Evolutionary conservation across 2,113 vertebrate genomes (phyloP), one percentile per base, ranked within the genome.

Genomic region (Phylloscopus whistleri): DNA sequence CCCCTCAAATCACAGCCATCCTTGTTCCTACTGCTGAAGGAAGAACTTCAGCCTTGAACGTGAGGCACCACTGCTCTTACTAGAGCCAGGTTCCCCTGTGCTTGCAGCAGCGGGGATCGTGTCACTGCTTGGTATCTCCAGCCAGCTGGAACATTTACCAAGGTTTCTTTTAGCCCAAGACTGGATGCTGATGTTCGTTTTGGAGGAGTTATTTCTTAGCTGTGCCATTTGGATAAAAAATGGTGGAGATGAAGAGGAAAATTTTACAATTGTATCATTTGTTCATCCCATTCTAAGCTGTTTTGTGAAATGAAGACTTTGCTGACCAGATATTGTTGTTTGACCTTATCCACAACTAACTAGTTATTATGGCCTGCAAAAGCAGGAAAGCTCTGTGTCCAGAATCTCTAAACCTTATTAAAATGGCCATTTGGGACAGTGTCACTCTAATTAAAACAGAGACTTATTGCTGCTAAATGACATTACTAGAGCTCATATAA

Each of bases 381-480:
- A 91, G 30, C 69, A 86, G 85, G 53, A 87, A 87, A 76, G 24
- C 35, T 87, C 39, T 88, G 72, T 37, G 35, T 77, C 28, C 88
- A 90, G 87, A 90, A 74, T 90, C 64, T 67, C 72, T 56, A 96
- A 86, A 88, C 55, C 67, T 84, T 90, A 81, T 92, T 88, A 92
- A 88, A 93, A 63, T 52, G 30, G 39, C 26, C 59, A 81, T 88
- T 80, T 83, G 33, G 51, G 85, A 92, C 48, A 83, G 20, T 74
- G 74, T 67, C 59, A 48, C 23, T 86, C 75, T 67, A 90, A 91
- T 91, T 77, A 77, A 94, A 95, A 48, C 33, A 44, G 66, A 82
- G 44, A 39, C 46, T 72, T 82, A 87, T 73, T 90, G 79, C 58
- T 90, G n/a, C 68, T 89, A 90, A 90, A 91, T 87, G 44, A 62